phyloP scores from a whole-genome alignment of 2,888 invertebrate genomes.

The Odontothrips loti region DNA sequence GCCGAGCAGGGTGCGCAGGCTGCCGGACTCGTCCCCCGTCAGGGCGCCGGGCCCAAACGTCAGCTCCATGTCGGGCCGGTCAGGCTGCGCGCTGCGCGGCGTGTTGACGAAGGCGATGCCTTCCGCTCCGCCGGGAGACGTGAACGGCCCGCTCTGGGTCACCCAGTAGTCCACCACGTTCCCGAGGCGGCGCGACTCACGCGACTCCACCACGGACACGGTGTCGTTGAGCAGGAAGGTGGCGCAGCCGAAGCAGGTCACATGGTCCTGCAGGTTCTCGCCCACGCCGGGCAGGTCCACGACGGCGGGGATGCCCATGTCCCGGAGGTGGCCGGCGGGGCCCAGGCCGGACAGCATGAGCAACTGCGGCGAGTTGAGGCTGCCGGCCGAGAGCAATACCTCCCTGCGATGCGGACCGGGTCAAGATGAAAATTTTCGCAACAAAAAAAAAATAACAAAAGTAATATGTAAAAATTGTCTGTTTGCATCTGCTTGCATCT shows the following conservation, averaged over 20 bases:
- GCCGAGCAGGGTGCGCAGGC: constrained; percentile 61
- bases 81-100: constrained; percentile 59
- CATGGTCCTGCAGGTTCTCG: constrained; percentile 76
- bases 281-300: constrained; percentile 55
- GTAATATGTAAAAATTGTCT: no score
- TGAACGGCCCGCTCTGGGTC: constrained; percentile 64
- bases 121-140: constrained; percentile 72
- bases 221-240: constrained; percentile 64
- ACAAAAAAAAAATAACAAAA: no score
- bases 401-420: no score
- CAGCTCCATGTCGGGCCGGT: constrained; percentile 73
- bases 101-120: constrained; percentile 72
- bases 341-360: constrained; percentile 55
- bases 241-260: constrained; percentile 66
- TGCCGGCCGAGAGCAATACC: constrained; percentile 53
- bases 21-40: constrained; percentile 67
- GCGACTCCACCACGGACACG: constrained; percentile 61
- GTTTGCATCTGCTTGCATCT: no score
- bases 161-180: constrained; percentile 60
- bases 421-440: no score
- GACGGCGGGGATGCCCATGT: constrained; percentile 43
- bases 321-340: constrained; percentile 42
- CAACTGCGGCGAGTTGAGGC: constrained; percentile 56
- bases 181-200: constrained; percentile 50
- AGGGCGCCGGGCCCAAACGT: constrained; percentile 73